Base-by-base conservation (phyloP, 2,888 invertebrate species). In the Camptogramma bilineatum region DNA sequence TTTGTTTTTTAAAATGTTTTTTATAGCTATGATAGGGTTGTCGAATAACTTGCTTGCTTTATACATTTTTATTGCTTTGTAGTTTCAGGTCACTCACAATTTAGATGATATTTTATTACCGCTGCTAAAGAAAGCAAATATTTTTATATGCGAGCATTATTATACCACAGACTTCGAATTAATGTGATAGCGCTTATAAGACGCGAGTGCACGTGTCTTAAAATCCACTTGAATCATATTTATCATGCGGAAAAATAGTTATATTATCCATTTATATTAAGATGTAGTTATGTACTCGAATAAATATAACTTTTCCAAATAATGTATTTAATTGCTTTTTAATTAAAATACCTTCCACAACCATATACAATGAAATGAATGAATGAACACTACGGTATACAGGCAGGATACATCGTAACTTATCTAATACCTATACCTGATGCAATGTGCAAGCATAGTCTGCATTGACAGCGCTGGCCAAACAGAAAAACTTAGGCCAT, bases 281-380 rank as follows among this genome's bases (percentile, higher is more conserved):
- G 93, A 85, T 93, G 93, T 93, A 93, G 93, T 92, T 93, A 93
- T 93, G 90, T 93, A 93, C 93, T 93, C 93, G 92, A 93, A 93
- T 93, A 93, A 93, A 93, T 93, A 90, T 93, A 91, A 93, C 90
- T 92, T 93, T 93, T 93, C 88, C 88, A 88, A 88, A 84, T 79
- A 68, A 68, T 70, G 66, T 69, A 73, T 72, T 77, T 79, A 78
- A 78, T 77, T 78, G 76, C 78, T 68, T 81, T 83, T 77, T 73
- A 72, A 59, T 68, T 18, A 21, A n/a, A 55, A 55, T 31, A 8
- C 24, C 13, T 47, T 13, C 34, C 34, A 28, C 28, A 5, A 8
- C 34, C 13, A 13, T 13, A 13, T 28, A 28, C 28, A 7, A 5
- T 28, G n/a, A n/a, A n/a, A n/a, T n/a, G n/a, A n/a, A n/a, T n/a